These are phyloP conservation scores for Acromyrmex heyeri DNA, from an alignment of 1,140 invertebrate genomes.

Conservation along the genomic window DNA sequence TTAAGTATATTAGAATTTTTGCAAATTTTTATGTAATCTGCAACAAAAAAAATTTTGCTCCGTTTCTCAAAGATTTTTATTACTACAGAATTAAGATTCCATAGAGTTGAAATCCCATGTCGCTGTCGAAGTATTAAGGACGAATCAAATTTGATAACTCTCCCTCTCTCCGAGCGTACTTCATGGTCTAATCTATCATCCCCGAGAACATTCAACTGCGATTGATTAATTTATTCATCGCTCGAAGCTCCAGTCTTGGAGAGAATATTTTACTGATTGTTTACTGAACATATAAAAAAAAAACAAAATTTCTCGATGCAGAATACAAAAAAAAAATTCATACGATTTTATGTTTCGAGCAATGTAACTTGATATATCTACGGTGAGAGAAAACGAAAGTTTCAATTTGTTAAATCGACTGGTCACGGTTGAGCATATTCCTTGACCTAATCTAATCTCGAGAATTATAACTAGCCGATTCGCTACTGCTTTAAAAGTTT, in stretches of 20 bases:
- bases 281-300: background rate
- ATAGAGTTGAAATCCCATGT: no score
- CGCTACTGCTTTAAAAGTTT: constrained; percentile 14
- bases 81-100: no score
- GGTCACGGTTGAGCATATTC: background rate
- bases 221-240: background rate
- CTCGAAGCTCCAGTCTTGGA: background rate
- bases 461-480: background rate
- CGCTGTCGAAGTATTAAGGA: background rate
- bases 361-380: background rate
- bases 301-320: background rate
- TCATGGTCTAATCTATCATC: background rate
- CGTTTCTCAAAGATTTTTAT: no score
- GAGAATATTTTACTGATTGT: background rate
- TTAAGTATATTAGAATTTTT: no score
- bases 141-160: background rate
- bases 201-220: background rate
- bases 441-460: constrained; percentile 13
- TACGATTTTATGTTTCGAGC: background rate
- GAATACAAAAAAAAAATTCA: background rate
- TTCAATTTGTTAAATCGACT: background rate
- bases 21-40: no score
- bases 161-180: background rate
- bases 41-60: no score
- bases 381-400: background rate